Base-by-base conservation (phyloP, 2,113 vertebrate genomes). In the Myanophis thanlyinensis region DNA sequence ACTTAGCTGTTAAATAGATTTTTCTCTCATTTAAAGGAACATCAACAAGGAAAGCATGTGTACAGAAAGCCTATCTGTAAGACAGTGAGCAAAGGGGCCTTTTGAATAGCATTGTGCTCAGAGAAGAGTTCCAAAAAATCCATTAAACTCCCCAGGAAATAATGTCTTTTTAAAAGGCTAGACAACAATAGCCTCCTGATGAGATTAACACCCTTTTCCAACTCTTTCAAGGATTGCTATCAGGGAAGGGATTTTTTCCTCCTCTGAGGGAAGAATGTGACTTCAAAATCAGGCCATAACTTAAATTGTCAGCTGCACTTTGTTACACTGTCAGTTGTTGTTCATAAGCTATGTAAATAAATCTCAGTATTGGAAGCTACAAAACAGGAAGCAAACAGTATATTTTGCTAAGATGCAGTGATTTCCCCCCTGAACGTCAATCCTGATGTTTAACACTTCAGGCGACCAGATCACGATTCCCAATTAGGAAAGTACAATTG, bases 261-360 rank as follows among this genome's bases (percentile, higher is more conserved):
- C 23, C 67, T 95, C 18, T 84, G 56, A 40, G 0, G 0, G 3
- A 30, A 0, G 1, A 40, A 85, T 52, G 35, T 89, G 44, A 67
- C 15, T 91, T 93, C 15, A 89, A 22, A 90, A 8, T 27, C 93
- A 49, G 85, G 8, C 1, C 48, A 51, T 85, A 89, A 53, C 59
- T 89, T 92, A 88, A 1, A 18, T 20, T 1, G 12, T 1, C 8
- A 1, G 1, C 25, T 52, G 5, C 0, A 13, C 30, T 93, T 93
- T 20, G 12, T 95, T 51, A 2, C 8, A 4, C 3, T 92, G 1
- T 94, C 86, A 9, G 6, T 95, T 95, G 93, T 86, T 35, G 59
- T 67, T 48, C 56, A 89, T 47, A 44, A 91, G 94, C 95, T 91
- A 89, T 40, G 92, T 73, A 96, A 56, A 85, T 10, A 90, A 93